These are phyloP conservation scores for Nanorana parkeri DNA, from an alignment of 2,113 vertebrate genomes.

Conservation along the genomic window DNA sequence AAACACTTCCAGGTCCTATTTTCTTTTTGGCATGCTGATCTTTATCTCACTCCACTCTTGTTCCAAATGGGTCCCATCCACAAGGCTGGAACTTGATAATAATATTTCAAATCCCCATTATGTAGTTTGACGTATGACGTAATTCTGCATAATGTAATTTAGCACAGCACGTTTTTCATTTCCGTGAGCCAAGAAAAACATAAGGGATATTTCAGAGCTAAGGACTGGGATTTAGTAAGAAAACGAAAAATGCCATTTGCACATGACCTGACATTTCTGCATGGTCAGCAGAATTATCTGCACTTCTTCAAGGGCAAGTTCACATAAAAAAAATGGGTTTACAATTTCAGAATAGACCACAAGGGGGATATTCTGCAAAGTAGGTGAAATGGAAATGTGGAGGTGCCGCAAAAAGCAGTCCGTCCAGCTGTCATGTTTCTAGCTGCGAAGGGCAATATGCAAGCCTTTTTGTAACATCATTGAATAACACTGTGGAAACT, in stretches of 20 bases:
- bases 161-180: constrained; percentile 1
- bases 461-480: too few relatives aligned
- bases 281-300: not conserved
- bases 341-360: too few relatives aligned
- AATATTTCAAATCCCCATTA: constrained; percentile 18
- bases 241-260: constrained; percentile 19
- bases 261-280: constrained; percentile 35
- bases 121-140: constrained; percentile 41
- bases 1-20: constrained; percentile 14
- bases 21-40: constrained; percentile 29
- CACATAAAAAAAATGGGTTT: too few relatives aligned
- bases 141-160: constrained; percentile 42
- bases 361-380: too few relatives aligned
- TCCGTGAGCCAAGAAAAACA: constrained; percentile 32
- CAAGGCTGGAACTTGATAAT: constrained; percentile 12
- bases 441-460: too few relatives aligned
- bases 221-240: constrained; percentile 19
- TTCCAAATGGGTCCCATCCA: constrained; percentile 31
- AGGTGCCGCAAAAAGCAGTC: too few relatives aligned
- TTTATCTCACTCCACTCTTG: not conserved
- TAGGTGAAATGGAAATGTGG: too few relatives aligned
- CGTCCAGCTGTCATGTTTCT: too few relatives aligned
- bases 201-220: constrained; percentile 11
- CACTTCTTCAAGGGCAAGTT: not conserved
- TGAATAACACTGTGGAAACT: too few relatives aligned